Percentiles rank a stretch among this genome's conserved stretches.
phyloP scores from a whole-genome alignment of 2,797 vertebrate species.

The Phataginus tricuspis region DNA sequence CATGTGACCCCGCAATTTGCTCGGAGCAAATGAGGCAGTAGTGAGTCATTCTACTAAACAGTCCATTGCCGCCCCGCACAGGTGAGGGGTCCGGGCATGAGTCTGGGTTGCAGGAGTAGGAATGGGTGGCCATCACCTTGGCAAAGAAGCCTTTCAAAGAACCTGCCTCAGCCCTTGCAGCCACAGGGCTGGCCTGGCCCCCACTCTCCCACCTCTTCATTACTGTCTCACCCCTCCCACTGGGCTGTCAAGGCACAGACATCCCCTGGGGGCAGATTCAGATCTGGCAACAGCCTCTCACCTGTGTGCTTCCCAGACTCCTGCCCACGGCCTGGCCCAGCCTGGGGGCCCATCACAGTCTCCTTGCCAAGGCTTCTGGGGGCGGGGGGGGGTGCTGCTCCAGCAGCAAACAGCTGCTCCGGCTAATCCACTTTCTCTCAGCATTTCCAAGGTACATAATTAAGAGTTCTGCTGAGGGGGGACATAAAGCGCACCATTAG shows the following conservation, averaged over 20 bases:
- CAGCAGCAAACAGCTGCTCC: slow-evolving; percentile 71
- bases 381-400: slow-evolving; percentile 1
- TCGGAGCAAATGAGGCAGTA: neutral
- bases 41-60: neutral
- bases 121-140: neutral
- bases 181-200: neutral
- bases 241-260: neutral
- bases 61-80: neutral
- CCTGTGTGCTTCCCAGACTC: neutral
- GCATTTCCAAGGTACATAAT: slow-evolving; percentile 65
- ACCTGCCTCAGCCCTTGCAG: neutral
- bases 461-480: slow-evolving; percentile 71
- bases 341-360: neutral
- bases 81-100: neutral
- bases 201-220: neutral
- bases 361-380: slow-evolving; percentile 7
- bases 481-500: slow-evolving; percentile 67
- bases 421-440: slow-evolving; percentile 75
- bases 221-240: neutral
- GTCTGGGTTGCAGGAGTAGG: neutral
- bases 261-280: neutral
- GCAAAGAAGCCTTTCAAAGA: neutral
- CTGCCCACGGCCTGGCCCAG: neutral
- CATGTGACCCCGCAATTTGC: neutral
- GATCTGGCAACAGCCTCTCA: neutral